Evolutionary conservation across 2,888 invertebrate species (phyloP).

Genomic region (Sarcophaga subvicina): DNA sequence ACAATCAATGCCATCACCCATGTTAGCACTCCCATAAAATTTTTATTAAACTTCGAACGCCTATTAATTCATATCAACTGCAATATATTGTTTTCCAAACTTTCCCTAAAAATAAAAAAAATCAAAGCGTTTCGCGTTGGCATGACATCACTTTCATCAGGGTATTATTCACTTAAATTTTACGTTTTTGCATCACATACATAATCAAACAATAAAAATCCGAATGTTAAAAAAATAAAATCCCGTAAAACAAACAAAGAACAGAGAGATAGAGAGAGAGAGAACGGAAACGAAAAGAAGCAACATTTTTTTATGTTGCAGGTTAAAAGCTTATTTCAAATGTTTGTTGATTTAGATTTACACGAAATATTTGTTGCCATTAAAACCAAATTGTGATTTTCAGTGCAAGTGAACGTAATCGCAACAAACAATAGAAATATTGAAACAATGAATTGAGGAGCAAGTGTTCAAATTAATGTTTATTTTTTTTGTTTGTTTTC

Average conservation of each 20-base stretch:
- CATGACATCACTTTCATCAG: no score
- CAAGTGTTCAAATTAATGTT: constrained; percentile 7
- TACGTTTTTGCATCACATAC: no score
- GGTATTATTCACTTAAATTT: no score
- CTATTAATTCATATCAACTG: no score
- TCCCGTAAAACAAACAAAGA: no score
- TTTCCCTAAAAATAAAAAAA: neutral
- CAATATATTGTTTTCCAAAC: no score
- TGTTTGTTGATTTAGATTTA: constrained; percentile 58
- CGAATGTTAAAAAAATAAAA: neutral
- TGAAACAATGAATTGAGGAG: constrained; percentile 27
- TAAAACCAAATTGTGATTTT: constrained; percentile 14
- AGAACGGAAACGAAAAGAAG: neutral
- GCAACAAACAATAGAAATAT: constrained; percentile 12
- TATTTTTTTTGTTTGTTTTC: neutral
- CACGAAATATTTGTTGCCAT: constrained; percentile 39
- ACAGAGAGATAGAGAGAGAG: no score
- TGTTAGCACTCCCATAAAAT: no score
- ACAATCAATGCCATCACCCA: no score
- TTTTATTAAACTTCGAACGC: no score
- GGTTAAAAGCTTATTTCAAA: constrained; percentile 53
- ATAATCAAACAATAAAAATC: neutral
- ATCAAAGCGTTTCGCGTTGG: neutral
- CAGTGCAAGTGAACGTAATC: neutral
- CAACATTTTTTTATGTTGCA: constrained; percentile 6